Evolutionary conservation across 2,888 invertebrate species (phyloP).

Genomic region (Lamproptera curius): DNA sequence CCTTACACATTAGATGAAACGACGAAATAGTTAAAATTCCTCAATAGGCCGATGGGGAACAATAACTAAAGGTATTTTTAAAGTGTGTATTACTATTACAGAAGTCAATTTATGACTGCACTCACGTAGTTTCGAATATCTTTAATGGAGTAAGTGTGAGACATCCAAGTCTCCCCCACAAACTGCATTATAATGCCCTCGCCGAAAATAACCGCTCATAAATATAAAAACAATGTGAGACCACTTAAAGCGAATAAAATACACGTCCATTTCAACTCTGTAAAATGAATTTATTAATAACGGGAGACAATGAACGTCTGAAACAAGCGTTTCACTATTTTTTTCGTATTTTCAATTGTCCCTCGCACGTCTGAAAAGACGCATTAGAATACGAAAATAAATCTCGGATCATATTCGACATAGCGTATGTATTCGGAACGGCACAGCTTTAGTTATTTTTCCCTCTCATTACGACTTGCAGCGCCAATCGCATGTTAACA

Average conservation of each 20-base stretch:
- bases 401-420: constrained; percentile 72
- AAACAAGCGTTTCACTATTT: constrained; percentile 75
- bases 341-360: constrained; percentile 73
- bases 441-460: constrained; percentile 22
- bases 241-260: constrained; percentile 79
- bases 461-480: constrained; percentile 13
- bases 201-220: constrained; percentile 77
- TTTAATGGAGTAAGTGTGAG: constrained; percentile 75
- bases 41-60: constrained; percentile 4
- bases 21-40: constrained; percentile 6
- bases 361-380: constrained; percentile 71
- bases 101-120: constrained; percentile 75
- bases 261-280: constrained; percentile 75
- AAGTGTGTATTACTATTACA: constrained; percentile 63
- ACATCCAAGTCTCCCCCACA: constrained; percentile 75
- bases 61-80: constrained; percentile 60
- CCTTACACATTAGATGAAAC: not conserved
- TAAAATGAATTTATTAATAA: constrained; percentile 79
- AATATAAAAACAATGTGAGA: constrained; percentile 79
- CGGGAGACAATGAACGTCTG: constrained; percentile 78
- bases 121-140: constrained; percentile 76
- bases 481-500: constrained; percentile 39
- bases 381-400: constrained; percentile 77
- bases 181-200: constrained; percentile 76
- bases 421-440: constrained; percentile 28